Percentiles rank a stretch among this genome's conserved stretches.
Evolutionary conservation across 2,888 invertebrate genomes (phyloP).

Genomic region (Colletes collaris): DNA sequence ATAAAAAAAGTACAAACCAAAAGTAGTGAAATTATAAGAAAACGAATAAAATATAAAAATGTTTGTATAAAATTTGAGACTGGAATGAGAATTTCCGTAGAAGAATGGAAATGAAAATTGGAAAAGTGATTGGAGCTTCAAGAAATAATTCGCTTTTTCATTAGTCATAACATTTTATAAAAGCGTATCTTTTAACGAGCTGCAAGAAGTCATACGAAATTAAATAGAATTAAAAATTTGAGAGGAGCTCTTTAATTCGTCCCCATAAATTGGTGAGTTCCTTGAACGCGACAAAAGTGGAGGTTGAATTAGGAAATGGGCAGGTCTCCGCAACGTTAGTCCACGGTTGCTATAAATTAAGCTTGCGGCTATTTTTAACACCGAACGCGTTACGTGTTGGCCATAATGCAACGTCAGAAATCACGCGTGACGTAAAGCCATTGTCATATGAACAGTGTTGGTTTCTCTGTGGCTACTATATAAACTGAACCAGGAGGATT

Average conservation of each 20-base stretch:
- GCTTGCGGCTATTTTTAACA: background rate
- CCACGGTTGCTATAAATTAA: background rate
- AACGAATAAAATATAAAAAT: no score
- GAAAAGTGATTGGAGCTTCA: no score
- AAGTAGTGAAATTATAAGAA: no score
- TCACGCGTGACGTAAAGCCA: constrained; percentile 29
- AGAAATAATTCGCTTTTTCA: no score
- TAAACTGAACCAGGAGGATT: constrained; percentile 44
- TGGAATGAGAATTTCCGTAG: no score
- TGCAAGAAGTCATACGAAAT: no score
- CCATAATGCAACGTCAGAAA: constrained; percentile 25
- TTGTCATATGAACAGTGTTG: constrained; percentile 27
- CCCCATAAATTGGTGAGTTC: background rate
- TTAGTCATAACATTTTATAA: no score
- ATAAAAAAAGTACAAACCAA: no score
- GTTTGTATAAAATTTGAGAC: no score
- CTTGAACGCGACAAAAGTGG: background rate
- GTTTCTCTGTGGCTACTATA: constrained; percentile 27
- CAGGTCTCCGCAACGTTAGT: background rate
- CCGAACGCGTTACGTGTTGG: background rate
- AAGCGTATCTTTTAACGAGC: no score
- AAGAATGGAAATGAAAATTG: no score
- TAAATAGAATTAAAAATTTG: background rate
- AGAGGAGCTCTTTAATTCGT: background rate
- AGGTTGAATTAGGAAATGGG: background rate